Evolutionary conservation across 1,140 invertebrate genomes (phyloP).

Genomic region (Achroia grisella): DNA sequence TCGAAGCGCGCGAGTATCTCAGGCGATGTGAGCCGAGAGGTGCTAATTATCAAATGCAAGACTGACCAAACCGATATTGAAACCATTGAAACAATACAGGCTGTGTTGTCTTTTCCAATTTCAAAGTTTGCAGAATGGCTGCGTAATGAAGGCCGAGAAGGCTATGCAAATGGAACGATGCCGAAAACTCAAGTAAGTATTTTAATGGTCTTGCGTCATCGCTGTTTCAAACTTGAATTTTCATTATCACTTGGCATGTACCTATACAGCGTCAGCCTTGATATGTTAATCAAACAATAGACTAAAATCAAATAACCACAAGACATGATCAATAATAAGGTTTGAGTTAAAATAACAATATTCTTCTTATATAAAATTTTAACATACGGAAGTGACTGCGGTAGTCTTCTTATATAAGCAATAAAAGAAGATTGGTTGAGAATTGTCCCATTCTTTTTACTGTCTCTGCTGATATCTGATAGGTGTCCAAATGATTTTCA

Average conservation of each 20-base stretch:
- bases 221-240: conserved; percentile 70
- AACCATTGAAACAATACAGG: conserved; percentile 70
- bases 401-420: too few relatives aligned
- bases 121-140: conserved; percentile 69
- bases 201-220: conserved; percentile 72
- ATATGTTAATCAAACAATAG: conserved; percentile 72
- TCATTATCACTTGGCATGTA: conserved; percentile 70
- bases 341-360: conserved; percentile 40
- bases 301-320: conserved; percentile 60
- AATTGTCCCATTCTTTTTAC: too few relatives aligned
- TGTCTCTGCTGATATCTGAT: too few relatives aligned
- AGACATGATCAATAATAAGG: conserved; percentile 59
- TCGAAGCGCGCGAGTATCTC: not conserved
- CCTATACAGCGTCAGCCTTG: conserved; percentile 62
- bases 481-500: too few relatives aligned
- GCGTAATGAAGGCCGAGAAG: conserved; percentile 67
- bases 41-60: conserved; percentile 71
- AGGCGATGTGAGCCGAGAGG: conserved; percentile 40
- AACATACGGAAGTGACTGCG: too few relatives aligned
- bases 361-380: too few relatives aligned
- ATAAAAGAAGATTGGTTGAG: too few relatives aligned
- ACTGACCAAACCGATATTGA: conserved; percentile 63
- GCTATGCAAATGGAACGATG: conserved; percentile 67
- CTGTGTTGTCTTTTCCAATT: conserved; percentile 67
- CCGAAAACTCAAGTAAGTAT: conserved; percentile 69